Evolutionary conservation across 1,140 invertebrate species (phyloP), one percentile per base, ranked within the genome.

Genomic region (Drosophila malerkotliana): DNA sequence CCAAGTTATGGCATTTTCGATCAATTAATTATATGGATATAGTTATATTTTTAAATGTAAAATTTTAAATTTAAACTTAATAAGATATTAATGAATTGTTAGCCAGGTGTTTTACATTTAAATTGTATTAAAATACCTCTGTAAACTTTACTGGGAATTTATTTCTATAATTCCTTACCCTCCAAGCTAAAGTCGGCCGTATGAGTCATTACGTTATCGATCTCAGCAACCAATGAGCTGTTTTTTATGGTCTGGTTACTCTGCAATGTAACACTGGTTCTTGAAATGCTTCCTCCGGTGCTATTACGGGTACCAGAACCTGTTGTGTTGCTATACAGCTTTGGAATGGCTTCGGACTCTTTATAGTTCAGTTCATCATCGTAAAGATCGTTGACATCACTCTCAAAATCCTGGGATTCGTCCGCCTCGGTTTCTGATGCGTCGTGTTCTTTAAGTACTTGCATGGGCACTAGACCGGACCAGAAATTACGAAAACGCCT

Each of bases 391-490:
- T 93, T 93, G 51, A 89, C 81, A 59, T 92, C 92, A 56, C 92
- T 91, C 28, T 91, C 91, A 41, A 92, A 92, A 53, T 92, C 90
- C 57, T 94, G 92, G 64, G 92, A 80, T 81, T 97, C 96, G 79
- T 97, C 96, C 7, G 93, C 92, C 90, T 96, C 95, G n/a, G 94
- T 91, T 28, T 94, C 92, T 26, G 94, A 95, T 82, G 96, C 95
- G 88, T 95, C 97, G 72, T 95, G 93, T 69, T 97, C 96, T 72
- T 95, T 95, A 7, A 98, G 92, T 30, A 98, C 96, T 92, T 95
- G 95, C 64, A 96, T 93, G 28, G 96, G 97, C 55, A 98, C 97
- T 88, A 44, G 32, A 64, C n/a, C 21, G 3, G 66, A 63, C 32
- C 54, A 66, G 24, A 73, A 37, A 12, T 37, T 10, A 9, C 9